Evolutionary conservation across 2,797 vertebrate genomes (phyloP).

Genomic region (Emys orbicularis): DNA sequence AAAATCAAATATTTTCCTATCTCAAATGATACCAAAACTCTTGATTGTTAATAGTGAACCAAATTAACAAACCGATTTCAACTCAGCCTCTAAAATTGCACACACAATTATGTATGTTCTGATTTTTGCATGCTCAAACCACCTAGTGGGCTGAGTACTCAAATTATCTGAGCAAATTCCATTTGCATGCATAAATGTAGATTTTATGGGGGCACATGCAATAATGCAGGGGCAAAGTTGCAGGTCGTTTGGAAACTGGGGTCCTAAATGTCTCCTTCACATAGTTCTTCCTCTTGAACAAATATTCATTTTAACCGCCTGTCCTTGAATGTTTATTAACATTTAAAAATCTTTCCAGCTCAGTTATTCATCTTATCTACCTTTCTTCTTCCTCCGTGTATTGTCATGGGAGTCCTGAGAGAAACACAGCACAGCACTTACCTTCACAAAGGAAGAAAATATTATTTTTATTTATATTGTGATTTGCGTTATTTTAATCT

Average conservation of each 20-base stretch:
- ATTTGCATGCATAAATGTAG: neutral
- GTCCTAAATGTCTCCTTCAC: neutral
- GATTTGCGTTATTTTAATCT: constrained; percentile 15
- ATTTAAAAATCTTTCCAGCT: neutral
- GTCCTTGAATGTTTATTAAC: neutral
- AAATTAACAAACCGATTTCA: neutral
- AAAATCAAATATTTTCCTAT: neutral
- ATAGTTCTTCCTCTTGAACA: neutral
- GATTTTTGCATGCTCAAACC: neutral
- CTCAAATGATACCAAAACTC: neutral
- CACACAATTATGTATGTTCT: neutral
- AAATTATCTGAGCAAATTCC: neutral
- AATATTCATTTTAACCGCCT: neutral
- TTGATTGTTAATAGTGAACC: neutral
- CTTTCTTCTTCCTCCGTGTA: neutral
- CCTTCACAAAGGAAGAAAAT: neutral
- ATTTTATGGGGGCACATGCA: neutral
- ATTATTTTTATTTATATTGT: neutral
- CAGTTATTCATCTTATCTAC: neutral
- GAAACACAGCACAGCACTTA: neutral
- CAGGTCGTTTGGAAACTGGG: neutral
- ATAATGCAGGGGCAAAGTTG: neutral
- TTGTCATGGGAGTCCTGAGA: neutral
- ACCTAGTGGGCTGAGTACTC: neutral
- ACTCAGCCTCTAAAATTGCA: neutral